These are phyloP conservation scores for Drosophila antonietae DNA, from an alignment of 2,888 invertebrate species.

Conservation along the genomic window DNA sequence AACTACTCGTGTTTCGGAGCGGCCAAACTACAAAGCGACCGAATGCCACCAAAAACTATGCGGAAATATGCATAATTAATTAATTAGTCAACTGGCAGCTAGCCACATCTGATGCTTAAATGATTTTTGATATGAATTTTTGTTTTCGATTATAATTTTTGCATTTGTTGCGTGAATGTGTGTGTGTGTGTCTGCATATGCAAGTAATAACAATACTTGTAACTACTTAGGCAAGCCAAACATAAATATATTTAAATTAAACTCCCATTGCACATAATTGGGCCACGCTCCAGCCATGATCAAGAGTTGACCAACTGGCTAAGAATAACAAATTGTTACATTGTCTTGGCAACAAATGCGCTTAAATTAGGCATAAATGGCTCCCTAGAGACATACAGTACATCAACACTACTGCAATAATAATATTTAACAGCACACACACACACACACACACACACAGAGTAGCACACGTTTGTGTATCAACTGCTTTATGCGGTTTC, in stretches of 20 bases:
- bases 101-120: conserved; percentile 11
- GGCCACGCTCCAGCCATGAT: conserved; percentile 10
- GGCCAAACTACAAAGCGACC: conserved; percentile 65
- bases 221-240: conserved; percentile 12
- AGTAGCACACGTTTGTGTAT: neutral
- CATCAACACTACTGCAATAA: conserved; percentile 66
- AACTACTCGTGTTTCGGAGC: conserved; percentile 60
- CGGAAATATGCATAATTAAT: conserved; percentile 76
- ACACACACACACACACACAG: conserved; percentile 16
- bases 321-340: conserved; percentile 52
- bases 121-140: conserved; percentile 29
- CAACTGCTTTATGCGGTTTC: conserved; percentile 29
- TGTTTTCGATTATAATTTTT: conserved; percentile 29
- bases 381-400: conserved; percentile 57
- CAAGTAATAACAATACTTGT: conserved; percentile 12
- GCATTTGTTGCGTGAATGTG: conserved; percentile 29
- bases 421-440: conserved; percentile 68
- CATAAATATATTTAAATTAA: conserved; percentile 27
- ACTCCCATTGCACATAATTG: conserved; percentile 18
- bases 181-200: conserved; percentile 5
- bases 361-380: conserved; percentile 66
- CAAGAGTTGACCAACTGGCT: conserved; percentile 20
- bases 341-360: conserved; percentile 63
- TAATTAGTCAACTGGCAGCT: conserved; percentile 60
- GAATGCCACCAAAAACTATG: conserved; percentile 54